Conservation (phyloP, 2,113 vertebrate species). For the Lophius piscatorius region DNA sequence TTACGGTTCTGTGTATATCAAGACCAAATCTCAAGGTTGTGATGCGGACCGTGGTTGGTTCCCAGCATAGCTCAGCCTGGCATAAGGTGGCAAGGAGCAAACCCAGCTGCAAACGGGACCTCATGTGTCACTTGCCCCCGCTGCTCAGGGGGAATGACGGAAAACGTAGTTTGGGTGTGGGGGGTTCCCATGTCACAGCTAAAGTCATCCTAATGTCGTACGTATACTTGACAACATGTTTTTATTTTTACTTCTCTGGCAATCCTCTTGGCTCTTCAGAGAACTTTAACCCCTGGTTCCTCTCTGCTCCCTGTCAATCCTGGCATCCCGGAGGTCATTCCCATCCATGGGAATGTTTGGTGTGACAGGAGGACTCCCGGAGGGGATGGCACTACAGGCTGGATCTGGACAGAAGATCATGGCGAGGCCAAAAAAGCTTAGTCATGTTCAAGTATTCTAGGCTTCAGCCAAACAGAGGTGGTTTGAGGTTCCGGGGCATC, state of each 20-base stretch:
- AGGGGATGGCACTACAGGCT: slow-evolving; percentile 25
- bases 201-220: slow-evolving; percentile 45
- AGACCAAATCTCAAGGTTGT: slow-evolving; percentile 50
- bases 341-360: slow-evolving; percentile 72
- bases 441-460: slow-evolving; percentile 24
- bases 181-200: slow-evolving; percentile 68
- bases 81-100: slow-evolving; percentile 47
- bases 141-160: slow-evolving; percentile 45
- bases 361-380: slow-evolving; percentile 51
- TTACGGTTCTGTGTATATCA: slow-evolving; percentile 30
- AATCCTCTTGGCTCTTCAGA: slow-evolving; percentile 60
- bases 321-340: slow-evolving; percentile 53
- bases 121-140: slow-evolving; percentile 50
- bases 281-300: slow-evolving; percentile 65
- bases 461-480: slow-evolving; percentile 15
- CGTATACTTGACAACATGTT: slow-evolving; percentile 61
- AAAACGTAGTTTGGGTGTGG: slow-evolving; percentile 41
- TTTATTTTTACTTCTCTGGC: slow-evolving; percentile 55
- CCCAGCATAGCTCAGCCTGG: slow-evolving; percentile 63
- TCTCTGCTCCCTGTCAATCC: slow-evolving; percentile 68
- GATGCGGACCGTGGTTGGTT: slow-evolving; percentile 54
- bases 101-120: slow-evolving; percentile 43
- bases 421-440: slow-evolving; percentile 31
- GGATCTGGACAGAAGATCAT: slow-evolving; percentile 31
- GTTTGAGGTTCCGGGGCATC: background rate